These are phyloP conservation scores for Drosophila lutescens DNA, from an alignment of 2,888 invertebrate genomes.

Conservation along the genomic window DNA sequence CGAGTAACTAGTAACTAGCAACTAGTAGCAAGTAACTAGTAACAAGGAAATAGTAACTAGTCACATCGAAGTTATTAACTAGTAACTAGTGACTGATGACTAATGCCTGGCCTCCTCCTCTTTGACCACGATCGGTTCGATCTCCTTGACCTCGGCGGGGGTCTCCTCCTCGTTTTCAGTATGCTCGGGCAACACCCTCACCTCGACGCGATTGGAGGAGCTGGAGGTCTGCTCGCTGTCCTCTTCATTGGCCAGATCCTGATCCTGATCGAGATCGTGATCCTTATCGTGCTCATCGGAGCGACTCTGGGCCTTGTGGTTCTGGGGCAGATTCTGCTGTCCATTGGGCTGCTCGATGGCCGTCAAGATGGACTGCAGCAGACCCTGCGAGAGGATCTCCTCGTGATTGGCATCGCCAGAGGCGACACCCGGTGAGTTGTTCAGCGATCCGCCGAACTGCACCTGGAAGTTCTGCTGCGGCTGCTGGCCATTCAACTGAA, in stretches of 20 bases:
- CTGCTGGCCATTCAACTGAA: constrained; percentile 84
- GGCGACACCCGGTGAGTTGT: constrained; percentile 62
- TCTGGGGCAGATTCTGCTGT: constrained; percentile 51
- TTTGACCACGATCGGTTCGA: constrained; percentile 72
- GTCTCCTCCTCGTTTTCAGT: constrained; percentile 50
- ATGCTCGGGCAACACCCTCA: constrained; percentile 43
- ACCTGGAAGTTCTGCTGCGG: constrained; percentile 88
- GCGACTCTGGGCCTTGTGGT: constrained; percentile 77
- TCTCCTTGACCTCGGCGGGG: constrained; percentile 56
- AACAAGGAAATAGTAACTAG: too few relatives aligned
- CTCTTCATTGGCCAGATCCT: constrained; percentile 27
- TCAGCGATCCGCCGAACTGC: constrained; percentile 87
- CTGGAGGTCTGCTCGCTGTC: constrained; percentile 7
- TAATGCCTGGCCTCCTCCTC: constrained; percentile 65
- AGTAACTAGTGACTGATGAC: constrained; percentile 49
- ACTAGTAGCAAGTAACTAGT: too few relatives aligned
- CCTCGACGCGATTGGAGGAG: constrained; percentile 55
- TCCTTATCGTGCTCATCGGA: constrained; percentile 59
- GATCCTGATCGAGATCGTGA: constrained; percentile 18
- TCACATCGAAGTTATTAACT: too few relatives aligned
- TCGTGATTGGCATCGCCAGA: constrained; percentile 87
- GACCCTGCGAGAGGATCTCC: constrained; percentile 90
- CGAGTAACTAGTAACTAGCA: too few relatives aligned
- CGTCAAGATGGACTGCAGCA: constrained; percentile 91
- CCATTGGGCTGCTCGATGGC: constrained; percentile 90